These are phyloP conservation scores for Grammomys dolichurus DNA, from an alignment of 2,113 vertebrate species.

Conservation along the genomic window DNA sequence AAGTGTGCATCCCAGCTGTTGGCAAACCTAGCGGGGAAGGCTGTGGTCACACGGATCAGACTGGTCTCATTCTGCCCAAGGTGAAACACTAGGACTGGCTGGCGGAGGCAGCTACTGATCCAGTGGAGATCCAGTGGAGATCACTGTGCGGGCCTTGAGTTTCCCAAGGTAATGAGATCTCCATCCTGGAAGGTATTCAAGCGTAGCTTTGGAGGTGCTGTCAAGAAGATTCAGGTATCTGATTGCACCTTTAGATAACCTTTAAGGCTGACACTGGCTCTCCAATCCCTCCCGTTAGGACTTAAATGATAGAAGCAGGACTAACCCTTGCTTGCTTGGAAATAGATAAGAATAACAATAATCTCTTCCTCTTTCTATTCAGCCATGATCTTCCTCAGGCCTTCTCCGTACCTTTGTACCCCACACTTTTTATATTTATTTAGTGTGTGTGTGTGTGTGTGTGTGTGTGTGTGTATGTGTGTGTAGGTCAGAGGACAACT, in stretches of 20 bases:
- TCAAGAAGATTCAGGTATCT: not conserved
- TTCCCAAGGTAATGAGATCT: constrained; percentile 62
- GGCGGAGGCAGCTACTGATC: constrained; percentile 33
- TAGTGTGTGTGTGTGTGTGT: not conserved
- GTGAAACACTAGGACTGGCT: not conserved
- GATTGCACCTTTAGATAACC: not conserved
- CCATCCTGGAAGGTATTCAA: constrained; percentile 48
- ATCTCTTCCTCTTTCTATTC: not conserved
- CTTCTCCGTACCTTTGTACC: not conserved
- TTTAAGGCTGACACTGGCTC: not conserved
- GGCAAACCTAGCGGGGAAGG: not conserved
- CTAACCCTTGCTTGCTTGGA: constrained; percentile 38
- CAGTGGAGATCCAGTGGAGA: constrained; percentile 10
- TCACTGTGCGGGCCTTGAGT: not conserved
- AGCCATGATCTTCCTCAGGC: not conserved
- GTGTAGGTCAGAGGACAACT: not conserved
- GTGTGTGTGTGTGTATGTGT: not conserved
- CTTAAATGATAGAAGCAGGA: not conserved
- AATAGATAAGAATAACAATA: not conserved
- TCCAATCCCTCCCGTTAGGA: not conserved
- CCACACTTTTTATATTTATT: not conserved
- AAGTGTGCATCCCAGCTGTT: not conserved
- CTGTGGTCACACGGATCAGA: not conserved
- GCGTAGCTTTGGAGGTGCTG: not conserved
- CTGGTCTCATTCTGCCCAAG: not conserved